Percentiles rank a stretch among this genome's conserved stretches.
These are phyloP conservation scores for Tipula vernalis DNA, from an alignment of 2,888 invertebrate genomes.

Conservation along the genomic window DNA sequence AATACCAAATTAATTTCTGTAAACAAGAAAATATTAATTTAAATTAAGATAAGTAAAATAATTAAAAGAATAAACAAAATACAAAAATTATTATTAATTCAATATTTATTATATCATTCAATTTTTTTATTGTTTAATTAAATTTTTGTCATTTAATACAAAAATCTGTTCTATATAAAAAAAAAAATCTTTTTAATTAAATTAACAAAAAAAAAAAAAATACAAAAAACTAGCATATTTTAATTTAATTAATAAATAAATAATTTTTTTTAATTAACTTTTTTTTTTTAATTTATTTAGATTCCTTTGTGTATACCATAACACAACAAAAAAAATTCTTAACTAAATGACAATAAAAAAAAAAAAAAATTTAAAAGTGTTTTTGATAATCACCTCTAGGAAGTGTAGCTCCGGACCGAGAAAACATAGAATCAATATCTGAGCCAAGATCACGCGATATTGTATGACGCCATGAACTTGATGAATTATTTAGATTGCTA, in stretches of 20 bases:
- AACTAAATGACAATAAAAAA: constrained; percentile 1
- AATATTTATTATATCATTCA: not conserved
- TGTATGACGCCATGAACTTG: constrained; percentile 43
- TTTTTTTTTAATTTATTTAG: not conserved
- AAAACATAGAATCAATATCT: constrained; percentile 63
- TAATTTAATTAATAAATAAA: not conserved
- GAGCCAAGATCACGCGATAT: constrained; percentile 54
- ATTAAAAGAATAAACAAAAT: not conserved
- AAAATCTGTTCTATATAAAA: not conserved
- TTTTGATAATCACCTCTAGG: constrained; percentile 53
- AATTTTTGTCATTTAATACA: not conserved
- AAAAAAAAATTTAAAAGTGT: constrained; percentile 10
- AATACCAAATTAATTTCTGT: not conserved
- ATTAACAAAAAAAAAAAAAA: not conserved
- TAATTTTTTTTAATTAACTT: not conserved
- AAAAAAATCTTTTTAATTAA: not conserved
- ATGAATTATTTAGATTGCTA: constrained; percentile 30
- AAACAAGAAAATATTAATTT: not conserved
- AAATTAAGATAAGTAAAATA: not conserved
- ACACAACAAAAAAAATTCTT: not conserved
- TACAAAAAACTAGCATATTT: constrained; percentile 14
- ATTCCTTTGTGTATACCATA: not conserved
- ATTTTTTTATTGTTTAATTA: not conserved
- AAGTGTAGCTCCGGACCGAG: constrained; percentile 42
- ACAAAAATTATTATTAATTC: not conserved